Conservation (phyloP, 92 coral and sea anemone species). For the Zoanthus sansibaricus region DNA sequence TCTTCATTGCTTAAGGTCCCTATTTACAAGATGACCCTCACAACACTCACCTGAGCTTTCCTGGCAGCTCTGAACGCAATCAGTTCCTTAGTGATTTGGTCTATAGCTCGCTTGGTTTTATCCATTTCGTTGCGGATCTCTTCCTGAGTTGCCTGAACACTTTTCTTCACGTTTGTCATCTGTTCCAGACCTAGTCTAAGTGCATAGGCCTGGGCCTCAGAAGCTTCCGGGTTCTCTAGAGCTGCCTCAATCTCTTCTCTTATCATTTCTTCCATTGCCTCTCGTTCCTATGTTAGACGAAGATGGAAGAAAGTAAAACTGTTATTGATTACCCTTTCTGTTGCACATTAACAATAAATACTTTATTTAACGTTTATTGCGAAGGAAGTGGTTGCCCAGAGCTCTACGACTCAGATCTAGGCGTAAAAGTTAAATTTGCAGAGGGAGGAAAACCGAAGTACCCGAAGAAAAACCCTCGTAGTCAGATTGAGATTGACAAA, state of each 20-base stretch:
- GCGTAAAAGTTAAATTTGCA: too few relatives aligned
- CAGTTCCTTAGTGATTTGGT: slow-evolving; percentile 81
- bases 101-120: slow-evolving; percentile 79
- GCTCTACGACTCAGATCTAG: too few relatives aligned
- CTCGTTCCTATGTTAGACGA: slow-evolving; percentile 51
- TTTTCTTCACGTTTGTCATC: slow-evolving; percentile 85
- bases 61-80: slow-evolving; percentile 86
- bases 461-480: too few relatives aligned
- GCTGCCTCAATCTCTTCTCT: slow-evolving; percentile 95
- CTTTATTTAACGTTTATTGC: too few relatives aligned
- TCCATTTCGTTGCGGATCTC: slow-evolving; percentile 90
- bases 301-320: neutral
- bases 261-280: slow-evolving; percentile 90
- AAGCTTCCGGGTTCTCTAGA: slow-evolving; percentile 88
- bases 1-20: too few relatives aligned
- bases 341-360: neutral
- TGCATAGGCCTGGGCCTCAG: slow-evolving; percentile 88
- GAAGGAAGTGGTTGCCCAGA: too few relatives aligned
- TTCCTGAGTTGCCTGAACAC: slow-evolving; percentile 74
- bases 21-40: neutral
- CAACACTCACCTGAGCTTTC: slow-evolving; percentile 76
- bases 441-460: too few relatives aligned
- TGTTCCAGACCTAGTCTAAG: slow-evolving; percentile 91
- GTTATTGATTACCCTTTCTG: neutral
- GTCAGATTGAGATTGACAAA: too few relatives aligned